Base-by-base conservation (phyloP, 2,888 invertebrate genomes). In the Epistrophella euchroma region DNA sequence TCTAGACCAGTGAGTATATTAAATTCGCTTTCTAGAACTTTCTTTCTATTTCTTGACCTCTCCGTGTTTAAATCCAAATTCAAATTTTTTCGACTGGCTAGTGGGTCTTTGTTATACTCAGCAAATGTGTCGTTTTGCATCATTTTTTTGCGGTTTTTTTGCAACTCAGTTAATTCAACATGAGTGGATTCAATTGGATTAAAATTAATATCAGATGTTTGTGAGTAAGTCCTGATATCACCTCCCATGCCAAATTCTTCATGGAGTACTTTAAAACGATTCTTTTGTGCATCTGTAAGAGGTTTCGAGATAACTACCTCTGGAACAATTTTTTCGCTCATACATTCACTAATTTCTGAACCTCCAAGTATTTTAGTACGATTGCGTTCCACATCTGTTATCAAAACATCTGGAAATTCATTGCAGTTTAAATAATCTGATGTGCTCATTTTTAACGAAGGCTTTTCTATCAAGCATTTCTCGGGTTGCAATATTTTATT, bases 231-330 rank as follows among this genome's bases (percentile, higher is more conserved):
- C 76, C 94, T 94, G 86, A 92, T 92, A 72, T 28, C 62, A 28
- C 15, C 43, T 11, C 74, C 60, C 3, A 94, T 90, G 71, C 94
- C 94, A 87, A 94, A 95, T 90, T 95, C 95, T 0, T 94, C 93
- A 4, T 94, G 93, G 75, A 95, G 90, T 1, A 95, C 93, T 90
- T 93, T 95, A 22, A 94, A 89, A 90, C 94, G 95, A 89, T 95
- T 96, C 66, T 93, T 91, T 85, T 95, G 91, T 0, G 95, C 95
- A 75, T 94, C 94, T 15, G 93, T 94, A 77, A 95, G 93, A 1
- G 52, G 76, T n/a, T 79, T 64, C 25, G 68, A 43, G 9, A 50
- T 45, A 17, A 73, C 17, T 25, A 72, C 32, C 5, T 72, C 28
- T 58, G 60, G 15, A 32, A 47, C 37, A 75, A 87, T 56, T 50